Evolutionary conservation across 1,140 invertebrate species (phyloP).

Genomic region (Neelides sp.): DNA sequence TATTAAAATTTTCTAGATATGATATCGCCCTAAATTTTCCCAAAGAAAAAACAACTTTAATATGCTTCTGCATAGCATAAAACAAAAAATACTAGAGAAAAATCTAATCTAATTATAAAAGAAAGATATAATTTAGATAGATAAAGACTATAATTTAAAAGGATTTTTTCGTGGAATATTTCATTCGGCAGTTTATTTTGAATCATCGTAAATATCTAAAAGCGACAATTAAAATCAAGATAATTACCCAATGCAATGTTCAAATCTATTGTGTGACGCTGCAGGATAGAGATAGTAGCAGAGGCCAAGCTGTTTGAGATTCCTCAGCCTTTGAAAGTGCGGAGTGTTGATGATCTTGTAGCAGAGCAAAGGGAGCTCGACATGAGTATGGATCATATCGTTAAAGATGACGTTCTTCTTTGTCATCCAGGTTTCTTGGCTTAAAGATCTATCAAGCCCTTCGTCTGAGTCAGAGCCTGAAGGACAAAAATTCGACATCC

Average conservation of each 20-base stretch:
- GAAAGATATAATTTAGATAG: too few relatives aligned
- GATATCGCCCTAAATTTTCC: too few relatives aligned
- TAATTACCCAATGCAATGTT: constrained; percentile 48
- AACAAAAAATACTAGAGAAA: too few relatives aligned
- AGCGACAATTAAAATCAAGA: constrained; percentile 5
- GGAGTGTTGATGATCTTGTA: constrained; percentile 47
- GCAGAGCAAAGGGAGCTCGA: constrained; percentile 39
- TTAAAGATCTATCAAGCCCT: constrained; percentile 19
- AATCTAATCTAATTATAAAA: too few relatives aligned
- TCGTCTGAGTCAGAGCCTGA: constrained; percentile 19
- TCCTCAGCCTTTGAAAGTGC: constrained; percentile 48
- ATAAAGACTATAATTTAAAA: too few relatives aligned
- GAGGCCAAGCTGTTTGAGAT: constrained; percentile 45
- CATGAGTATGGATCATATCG: constrained; percentile 44
- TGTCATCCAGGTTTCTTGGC: background rate
- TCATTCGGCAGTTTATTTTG: too few relatives aligned
- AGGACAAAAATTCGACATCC: too few relatives aligned
- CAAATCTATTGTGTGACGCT: constrained; percentile 47
- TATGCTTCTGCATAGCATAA: too few relatives aligned
- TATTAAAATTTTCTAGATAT: background rate
- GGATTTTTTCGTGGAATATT: too few relatives aligned
- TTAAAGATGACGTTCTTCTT: constrained; percentile 37
- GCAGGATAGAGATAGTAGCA: constrained; percentile 45
- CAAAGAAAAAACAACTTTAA: too few relatives aligned
- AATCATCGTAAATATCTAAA: background rate